phyloP scores from a whole-genome alignment of 2,797 vertebrate genomes.

The Falco columbarius region DNA sequence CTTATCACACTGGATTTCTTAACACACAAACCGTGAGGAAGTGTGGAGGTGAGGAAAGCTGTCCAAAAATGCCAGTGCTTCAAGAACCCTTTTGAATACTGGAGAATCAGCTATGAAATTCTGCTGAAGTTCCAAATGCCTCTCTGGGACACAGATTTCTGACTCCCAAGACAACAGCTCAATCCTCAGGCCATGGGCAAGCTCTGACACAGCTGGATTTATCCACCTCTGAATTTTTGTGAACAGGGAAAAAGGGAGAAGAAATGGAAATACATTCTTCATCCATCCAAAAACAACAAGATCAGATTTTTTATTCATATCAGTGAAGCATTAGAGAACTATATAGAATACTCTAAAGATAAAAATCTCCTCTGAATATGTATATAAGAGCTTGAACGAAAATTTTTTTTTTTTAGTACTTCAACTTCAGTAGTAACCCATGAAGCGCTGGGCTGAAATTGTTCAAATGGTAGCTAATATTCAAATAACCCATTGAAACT shows the following conservation, averaged over 20 bases:
- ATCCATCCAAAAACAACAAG: background rate
- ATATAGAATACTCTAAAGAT: conserved; percentile 30
- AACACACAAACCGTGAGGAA: background rate
- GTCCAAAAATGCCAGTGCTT: background rate
- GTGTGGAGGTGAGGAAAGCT: conserved; percentile 9
- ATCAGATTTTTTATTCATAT: conserved; percentile 4
- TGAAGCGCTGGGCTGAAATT: background rate
- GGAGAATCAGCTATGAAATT: background rate
- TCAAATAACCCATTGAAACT: conserved; percentile 56
- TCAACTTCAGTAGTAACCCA: conserved; percentile 47
- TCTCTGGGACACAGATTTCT: background rate
- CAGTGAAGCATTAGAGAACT: background rate
- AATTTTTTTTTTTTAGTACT: background rate
- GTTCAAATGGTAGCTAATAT: conserved; percentile 43
- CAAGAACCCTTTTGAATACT: background rate
- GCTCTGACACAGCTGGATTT: background rate
- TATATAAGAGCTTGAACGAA: background rate
- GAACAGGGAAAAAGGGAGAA: background rate
- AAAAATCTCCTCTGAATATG: conserved; percentile 33
- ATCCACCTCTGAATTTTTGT: background rate
- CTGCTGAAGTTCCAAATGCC: background rate
- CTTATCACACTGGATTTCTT: background rate
- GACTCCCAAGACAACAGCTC: background rate
- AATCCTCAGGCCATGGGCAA: background rate
- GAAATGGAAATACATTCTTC: background rate